A percentile compares a stretch with the other conserved stretches of the same genome.
phyloP scores from a whole-genome alignment of 1,140 invertebrate species.

The Lasaia peninsularis region DNA sequence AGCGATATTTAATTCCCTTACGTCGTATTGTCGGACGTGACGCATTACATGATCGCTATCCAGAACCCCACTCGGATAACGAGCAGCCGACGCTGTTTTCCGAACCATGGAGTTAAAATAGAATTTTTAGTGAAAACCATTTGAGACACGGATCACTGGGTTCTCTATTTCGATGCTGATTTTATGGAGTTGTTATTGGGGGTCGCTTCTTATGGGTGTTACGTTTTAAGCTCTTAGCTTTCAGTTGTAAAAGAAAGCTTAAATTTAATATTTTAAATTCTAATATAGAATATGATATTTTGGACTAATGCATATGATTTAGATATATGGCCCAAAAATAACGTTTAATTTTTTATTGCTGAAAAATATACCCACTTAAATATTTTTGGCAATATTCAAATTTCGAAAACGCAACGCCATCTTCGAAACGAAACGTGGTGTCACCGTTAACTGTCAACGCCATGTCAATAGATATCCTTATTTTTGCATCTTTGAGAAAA shows the following conservation, averaged over 20 bases:
- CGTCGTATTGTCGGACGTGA: not conserved
- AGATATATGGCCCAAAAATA: too few species aligned
- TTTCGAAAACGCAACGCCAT: too few species aligned
- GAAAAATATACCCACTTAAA: too few species aligned
- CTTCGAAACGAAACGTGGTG: too few species aligned
- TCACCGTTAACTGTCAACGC: too few species aligned
- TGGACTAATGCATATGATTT: too few species aligned
- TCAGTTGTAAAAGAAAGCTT: not conserved
- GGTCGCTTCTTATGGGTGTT: not conserved
- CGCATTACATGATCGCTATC: not conserved
- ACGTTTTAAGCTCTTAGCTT: not conserved
- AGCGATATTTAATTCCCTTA: conserved; percentile 4
- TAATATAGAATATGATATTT: too few species aligned
- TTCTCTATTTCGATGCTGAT: conserved; percentile 9
- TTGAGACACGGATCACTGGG: conserved; percentile 11
- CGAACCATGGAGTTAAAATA: conserved; percentile 35
- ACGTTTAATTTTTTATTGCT: too few species aligned
- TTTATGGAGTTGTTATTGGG: not conserved
- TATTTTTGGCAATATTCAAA: too few species aligned
- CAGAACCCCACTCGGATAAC: conserved; percentile 1
- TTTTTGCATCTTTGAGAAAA: too few species aligned
- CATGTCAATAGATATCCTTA: too few species aligned
- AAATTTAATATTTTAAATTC: not conserved
- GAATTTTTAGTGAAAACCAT: conserved; percentile 32
- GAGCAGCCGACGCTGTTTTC: conserved; percentile 29